Conservation (phyloP, 2,797 vertebrate genomes). For the Amniataba percoides region DNA sequence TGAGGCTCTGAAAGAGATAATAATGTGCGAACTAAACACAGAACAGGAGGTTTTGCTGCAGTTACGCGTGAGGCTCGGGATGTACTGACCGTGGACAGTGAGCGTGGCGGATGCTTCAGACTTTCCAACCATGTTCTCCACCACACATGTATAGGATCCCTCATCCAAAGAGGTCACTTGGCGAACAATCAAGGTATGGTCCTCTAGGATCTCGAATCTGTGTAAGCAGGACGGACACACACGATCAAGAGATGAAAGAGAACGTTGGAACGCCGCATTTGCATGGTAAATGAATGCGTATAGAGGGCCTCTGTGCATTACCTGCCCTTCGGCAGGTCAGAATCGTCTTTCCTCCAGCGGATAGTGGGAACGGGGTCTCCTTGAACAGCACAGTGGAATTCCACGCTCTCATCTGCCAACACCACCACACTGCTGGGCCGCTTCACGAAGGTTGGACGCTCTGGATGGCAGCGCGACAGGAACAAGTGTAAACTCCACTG, state of each 20-base stretch:
- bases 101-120: conserved; percentile 95
- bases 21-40: conserved; percentile 16
- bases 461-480: conserved; percentile 72
- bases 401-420: conserved; percentile 91
- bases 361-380: conserved; percentile 95
- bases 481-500: not conserved
- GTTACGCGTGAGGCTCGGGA: conserved; percentile 22
- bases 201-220: conserved; percentile 96
- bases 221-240: conserved; percentile 69
- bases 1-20: conserved; percentile 9
- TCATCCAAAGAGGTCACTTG: conserved; percentile 92
- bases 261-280: conserved; percentile 26
- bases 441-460: conserved; percentile 94
- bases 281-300: conserved; percentile 43
- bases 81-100: conserved; percentile 93
- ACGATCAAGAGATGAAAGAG: conserved; percentile 55
- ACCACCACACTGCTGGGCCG: conserved; percentile 92
- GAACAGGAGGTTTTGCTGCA: not conserved
- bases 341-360: conserved; percentile 95
- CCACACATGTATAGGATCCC: conserved; percentile 96
- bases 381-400: conserved; percentile 93
- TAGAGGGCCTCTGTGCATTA: conserved; percentile 71
- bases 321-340: conserved; percentile 93
- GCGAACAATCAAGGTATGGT: conserved; percentile 95
- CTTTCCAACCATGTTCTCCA: conserved; percentile 99